Conservation (phyloP, 2,113 vertebrate genomes). For the Prionailurus viverrinus region DNA sequence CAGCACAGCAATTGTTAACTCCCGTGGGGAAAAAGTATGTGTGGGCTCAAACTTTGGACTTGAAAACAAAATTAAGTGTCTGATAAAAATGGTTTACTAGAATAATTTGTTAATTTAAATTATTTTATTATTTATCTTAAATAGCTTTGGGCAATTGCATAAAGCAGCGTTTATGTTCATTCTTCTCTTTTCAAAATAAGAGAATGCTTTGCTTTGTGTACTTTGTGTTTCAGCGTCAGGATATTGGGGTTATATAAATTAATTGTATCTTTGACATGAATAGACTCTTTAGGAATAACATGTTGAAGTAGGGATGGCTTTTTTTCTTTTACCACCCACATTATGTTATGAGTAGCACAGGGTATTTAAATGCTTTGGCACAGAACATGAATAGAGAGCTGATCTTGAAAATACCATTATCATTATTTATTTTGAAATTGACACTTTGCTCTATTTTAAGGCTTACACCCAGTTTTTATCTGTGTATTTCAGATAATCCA, state of each 20-base stretch:
- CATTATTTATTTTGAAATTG: conserved; percentile 89
- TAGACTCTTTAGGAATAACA: conserved; percentile 79
- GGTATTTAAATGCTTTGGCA: conserved; percentile 85
- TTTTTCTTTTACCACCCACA: conserved; percentile 83
- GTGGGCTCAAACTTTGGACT: conserved; percentile 67
- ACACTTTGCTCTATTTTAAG: conserved; percentile 85
- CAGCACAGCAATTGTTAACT: neutral
- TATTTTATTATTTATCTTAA: conserved; percentile 71
- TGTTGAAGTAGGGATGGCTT: conserved; percentile 61
- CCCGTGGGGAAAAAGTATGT: conserved; percentile 36
- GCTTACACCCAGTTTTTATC: conserved; percentile 86
- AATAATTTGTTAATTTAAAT: conserved; percentile 74
- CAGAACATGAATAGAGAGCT: conserved; percentile 80
- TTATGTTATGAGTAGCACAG: conserved; percentile 84
- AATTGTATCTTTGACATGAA: conserved; percentile 77
- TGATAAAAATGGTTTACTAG: conserved; percentile 50
- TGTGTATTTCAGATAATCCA: conserved; percentile 86
- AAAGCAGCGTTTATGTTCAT: conserved; percentile 63
- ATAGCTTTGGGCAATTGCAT: conserved; percentile 54
- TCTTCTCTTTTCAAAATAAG: conserved; percentile 76
- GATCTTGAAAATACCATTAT: conserved; percentile 87
- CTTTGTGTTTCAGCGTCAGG: conserved; percentile 46
- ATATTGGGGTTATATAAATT: conserved; percentile 73
- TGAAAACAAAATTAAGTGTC: conserved; percentile 28
- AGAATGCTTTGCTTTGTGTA: conserved; percentile 67